These are phyloP conservation scores for Tenthredo distinguenda DNA, from an alignment of 2,888 invertebrate species.

Conservation along the genomic window DNA sequence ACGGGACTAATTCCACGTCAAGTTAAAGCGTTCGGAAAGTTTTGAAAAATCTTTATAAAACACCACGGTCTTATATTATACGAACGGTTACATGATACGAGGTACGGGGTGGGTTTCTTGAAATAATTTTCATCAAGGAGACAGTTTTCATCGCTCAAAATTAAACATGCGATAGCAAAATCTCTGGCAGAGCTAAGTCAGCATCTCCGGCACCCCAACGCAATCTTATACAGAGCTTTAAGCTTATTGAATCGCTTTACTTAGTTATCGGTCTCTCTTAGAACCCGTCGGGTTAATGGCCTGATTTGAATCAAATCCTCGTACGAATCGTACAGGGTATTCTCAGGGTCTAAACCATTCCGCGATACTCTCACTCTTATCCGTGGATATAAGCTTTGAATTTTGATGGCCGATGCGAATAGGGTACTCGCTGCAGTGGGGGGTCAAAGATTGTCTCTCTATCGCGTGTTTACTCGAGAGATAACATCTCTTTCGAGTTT, in stretches of 20 bases:
- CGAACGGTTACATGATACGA: neutral
- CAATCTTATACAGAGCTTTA: conserved; percentile 42
- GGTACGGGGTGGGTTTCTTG: neutral
- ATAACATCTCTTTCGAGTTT: conserved; percentile 47
- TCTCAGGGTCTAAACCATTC: neutral
- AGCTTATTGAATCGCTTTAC: conserved; percentile 45
- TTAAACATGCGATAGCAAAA: neutral
- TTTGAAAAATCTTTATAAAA: neutral
- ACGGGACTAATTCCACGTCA: neutral
- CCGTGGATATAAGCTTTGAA: conserved; percentile 17
- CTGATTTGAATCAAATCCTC: conserved; percentile 43
- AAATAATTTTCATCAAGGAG: conserved; percentile 26
- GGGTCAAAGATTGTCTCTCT: conserved; percentile 45
- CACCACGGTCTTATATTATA: neutral
- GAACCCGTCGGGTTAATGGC: conserved; percentile 37
- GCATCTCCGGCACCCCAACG: conserved; percentile 28
- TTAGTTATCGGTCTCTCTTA: conserved; percentile 46
- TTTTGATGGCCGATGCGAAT: conserved; percentile 31
- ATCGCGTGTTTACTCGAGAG: conserved; percentile 26
- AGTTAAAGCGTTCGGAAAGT: neutral
- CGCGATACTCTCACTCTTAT: neutral
- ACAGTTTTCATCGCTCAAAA: neutral
- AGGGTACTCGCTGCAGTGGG: neutral
- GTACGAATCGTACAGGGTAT: conserved; percentile 32
- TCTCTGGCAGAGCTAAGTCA: conserved; percentile 16